phyloP scores from a whole-genome alignment of 1,140 invertebrate genomes.

The Caenorhabditis remanei region DNA sequence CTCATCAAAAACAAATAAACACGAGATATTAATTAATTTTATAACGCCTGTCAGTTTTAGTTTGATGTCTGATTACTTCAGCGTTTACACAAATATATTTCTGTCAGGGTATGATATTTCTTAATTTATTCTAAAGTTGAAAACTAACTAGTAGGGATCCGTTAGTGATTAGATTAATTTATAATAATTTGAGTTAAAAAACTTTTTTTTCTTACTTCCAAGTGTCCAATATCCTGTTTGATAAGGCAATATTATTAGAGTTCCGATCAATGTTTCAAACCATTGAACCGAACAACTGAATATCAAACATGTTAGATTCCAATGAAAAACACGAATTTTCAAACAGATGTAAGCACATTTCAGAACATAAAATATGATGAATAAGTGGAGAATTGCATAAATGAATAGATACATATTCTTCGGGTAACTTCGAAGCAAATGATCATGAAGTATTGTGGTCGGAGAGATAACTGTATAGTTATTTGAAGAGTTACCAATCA shows the following conservation, averaged over 20 bases:
- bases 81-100: background rate
- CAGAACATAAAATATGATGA: conserved; percentile 7
- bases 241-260: conserved; percentile 22
- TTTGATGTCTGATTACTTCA: background rate
- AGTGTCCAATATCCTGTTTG: conserved; percentile 15
- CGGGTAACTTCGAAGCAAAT: background rate
- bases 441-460: conserved; percentile 16
- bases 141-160: too few species aligned
- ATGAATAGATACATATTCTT: background rate
- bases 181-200: too few species aligned
- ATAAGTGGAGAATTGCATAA: conserved; percentile 1
- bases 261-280: conserved; percentile 29
- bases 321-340: conserved; percentile 39
- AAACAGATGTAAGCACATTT: conserved; percentile 32
- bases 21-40: background rate
- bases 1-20: too few species aligned
- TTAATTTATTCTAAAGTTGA: too few species aligned
- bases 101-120: too few species aligned
- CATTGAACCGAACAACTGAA: conserved; percentile 35
- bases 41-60: background rate
- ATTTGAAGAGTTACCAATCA: background rate
- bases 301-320: conserved; percentile 30
- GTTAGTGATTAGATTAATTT: too few species aligned
- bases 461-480: background rate
- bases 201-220: background rate